Conservation (phyloP, 2,797 vertebrate genomes). For the Vespertilio murinus region DNA sequence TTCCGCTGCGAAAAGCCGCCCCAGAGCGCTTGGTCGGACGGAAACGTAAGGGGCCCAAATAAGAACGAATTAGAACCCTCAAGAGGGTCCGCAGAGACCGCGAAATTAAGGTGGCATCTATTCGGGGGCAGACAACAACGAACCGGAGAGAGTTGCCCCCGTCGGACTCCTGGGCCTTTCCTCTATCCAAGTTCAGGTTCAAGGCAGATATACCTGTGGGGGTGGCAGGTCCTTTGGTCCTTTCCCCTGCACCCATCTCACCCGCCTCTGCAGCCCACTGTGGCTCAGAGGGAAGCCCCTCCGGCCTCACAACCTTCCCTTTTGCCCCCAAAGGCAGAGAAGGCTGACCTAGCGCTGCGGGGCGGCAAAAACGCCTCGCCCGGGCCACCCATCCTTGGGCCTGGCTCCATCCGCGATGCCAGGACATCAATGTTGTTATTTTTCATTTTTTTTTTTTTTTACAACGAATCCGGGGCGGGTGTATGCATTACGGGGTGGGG, state of each 20-base stretch:
- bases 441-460: slow-evolving; percentile 17
- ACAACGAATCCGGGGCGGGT: slow-evolving; percentile 58
- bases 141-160: slow-evolving; percentile 58
- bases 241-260: not conserved
- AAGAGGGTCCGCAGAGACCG: slow-evolving; percentile 9
- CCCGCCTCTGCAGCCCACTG: not conserved
- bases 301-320: slow-evolving; percentile 42
- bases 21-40: slow-evolving; percentile 48
- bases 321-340: slow-evolving; percentile 35
- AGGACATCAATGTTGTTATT: slow-evolving; percentile 51
- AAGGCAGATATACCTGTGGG: not conserved
- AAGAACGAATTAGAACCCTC: slow-evolving; percentile 59
- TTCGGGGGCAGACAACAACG: slow-evolving; percentile 16
- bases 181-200: slow-evolving; percentile 53
- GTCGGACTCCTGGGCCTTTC: slow-evolving; percentile 18
- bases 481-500: slow-evolving; percentile 12
- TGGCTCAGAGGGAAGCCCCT: slow-evolving; percentile 34
- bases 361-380: slow-evolving; percentile 58
- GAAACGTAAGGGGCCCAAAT: not conserved
- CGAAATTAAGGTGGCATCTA: slow-evolving; percentile 56
- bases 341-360: slow-evolving; percentile 38
- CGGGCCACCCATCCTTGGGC: slow-evolving; percentile 61
- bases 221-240: not conserved
- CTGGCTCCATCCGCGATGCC: slow-evolving; percentile 69
- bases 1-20: slow-evolving; percentile 48